These are phyloP conservation scores for Allolobophora icterica DNA, from an alignment of 2,888 invertebrate genomes.

Conservation along the genomic window DNA sequence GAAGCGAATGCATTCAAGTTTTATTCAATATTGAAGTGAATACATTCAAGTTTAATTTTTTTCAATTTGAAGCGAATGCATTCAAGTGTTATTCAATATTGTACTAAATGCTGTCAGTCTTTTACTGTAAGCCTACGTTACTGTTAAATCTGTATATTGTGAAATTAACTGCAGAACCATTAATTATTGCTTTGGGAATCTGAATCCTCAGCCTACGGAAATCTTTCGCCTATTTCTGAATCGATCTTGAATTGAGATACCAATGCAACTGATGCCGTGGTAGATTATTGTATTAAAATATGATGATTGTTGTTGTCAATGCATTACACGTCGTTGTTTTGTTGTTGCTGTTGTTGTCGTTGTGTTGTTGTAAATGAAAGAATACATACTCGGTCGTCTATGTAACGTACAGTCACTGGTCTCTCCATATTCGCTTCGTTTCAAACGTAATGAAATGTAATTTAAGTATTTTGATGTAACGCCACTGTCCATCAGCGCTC, in stretches of 20 bases:
- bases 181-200: neutral
- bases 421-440: neutral
- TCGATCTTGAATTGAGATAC: neutral
- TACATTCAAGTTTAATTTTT: neutral
- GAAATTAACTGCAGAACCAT: neutral
- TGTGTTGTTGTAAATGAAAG: neutral
- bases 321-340: neutral
- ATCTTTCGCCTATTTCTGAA: neutral
- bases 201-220: neutral
- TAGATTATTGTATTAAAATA: constrained; percentile 5
- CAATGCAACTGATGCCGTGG: neutral
- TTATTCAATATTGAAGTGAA: neutral
- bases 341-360: neutral
- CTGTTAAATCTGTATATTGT: neutral
- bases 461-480: too few species aligned
- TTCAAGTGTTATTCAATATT: too few species aligned
- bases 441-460: neutral
- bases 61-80: too few species aligned
- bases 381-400: neutral
- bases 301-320: constrained; percentile 11
- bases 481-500: too few species aligned
- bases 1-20: neutral
- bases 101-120: neutral
- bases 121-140: neutral
- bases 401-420: neutral